Percentiles rank a stretch among this genome's conserved stretches.
phyloP scores from a whole-genome alignment of 1,140 invertebrate genomes.

The Chironomus tepperi region DNA sequence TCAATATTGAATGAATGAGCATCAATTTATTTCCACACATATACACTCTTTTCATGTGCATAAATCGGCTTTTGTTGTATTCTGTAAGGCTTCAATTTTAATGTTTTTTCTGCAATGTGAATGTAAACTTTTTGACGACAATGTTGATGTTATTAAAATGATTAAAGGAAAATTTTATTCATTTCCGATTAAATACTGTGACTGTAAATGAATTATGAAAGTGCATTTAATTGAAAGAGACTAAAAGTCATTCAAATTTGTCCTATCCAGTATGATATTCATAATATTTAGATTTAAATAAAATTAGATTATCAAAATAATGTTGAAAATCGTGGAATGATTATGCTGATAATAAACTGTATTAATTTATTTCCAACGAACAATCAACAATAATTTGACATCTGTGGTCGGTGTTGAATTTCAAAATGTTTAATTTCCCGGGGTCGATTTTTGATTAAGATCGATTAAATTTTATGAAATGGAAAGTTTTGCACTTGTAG shows the following conservation, averaged over 20 bases:
- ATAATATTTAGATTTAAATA: too few relatives aligned
- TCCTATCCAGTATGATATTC: too few relatives aligned
- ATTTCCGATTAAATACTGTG: not conserved
- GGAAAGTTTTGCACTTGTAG: constrained; percentile 5
- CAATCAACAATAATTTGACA: not conserved
- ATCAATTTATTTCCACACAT: not conserved
- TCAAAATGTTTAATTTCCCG: too few relatives aligned
- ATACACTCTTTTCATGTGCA: too few relatives aligned
- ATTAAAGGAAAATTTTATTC: not conserved
- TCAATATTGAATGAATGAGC: not conserved
- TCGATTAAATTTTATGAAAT: constrained; percentile 23
- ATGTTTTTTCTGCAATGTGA: not conserved
- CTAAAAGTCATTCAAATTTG: too few relatives aligned
- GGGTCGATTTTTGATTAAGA: constrained; percentile 1
- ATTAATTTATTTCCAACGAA: not conserved
- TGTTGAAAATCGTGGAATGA: not conserved
- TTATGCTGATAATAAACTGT: not conserved
- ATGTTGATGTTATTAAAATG: not conserved
- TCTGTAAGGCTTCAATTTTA: constrained; percentile 8
- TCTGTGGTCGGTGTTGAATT: not conserved
- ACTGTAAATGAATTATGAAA: too few relatives aligned
- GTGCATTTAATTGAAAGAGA: too few relatives aligned
- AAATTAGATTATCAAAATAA: too few relatives aligned
- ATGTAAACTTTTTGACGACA: not conserved
- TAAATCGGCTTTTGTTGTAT: too few relatives aligned